Conservation (phyloP, 1,140 invertebrate species). For the Thalassaphorura encarpata region DNA sequence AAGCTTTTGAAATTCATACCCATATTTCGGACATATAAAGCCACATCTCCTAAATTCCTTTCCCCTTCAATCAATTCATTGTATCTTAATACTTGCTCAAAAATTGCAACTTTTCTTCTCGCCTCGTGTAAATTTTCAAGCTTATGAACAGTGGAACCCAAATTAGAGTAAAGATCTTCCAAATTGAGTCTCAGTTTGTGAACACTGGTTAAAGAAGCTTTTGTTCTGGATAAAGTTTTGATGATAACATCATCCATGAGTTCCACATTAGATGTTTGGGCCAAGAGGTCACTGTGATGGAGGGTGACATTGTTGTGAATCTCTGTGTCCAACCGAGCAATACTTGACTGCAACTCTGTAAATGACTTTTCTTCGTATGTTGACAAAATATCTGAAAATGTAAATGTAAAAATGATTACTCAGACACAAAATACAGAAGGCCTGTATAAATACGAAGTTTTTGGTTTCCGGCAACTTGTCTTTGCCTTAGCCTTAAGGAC, state of each 20-base stretch:
- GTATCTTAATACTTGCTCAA: conserved; percentile 14
- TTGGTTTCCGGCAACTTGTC: too few relatives aligned
- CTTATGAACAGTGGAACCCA: conserved; percentile 6
- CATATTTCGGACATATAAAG: conserved; percentile 23
- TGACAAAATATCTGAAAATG: not conserved
- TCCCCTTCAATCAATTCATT: conserved; percentile 11
- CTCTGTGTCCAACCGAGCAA: not conserved
- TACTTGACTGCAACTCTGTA: not conserved
- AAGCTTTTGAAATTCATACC: conserved; percentile 13
- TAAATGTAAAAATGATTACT: not conserved
- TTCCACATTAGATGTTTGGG: conserved; percentile 31
- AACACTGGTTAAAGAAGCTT: conserved; percentile 11
- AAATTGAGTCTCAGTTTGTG: conserved; percentile 14
- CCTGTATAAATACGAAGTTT: too few relatives aligned
- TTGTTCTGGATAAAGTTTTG: conserved; percentile 20
- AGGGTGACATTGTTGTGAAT: conserved; percentile 19
- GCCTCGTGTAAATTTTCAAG: conserved; percentile 21
- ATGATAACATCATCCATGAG: conserved; percentile 27
- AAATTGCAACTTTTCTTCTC: conserved; percentile 8
- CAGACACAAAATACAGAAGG: too few relatives aligned
- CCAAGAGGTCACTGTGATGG: conserved; percentile 29
- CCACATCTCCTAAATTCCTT: conserved; percentile 22
- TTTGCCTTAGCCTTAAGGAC: not conserved
- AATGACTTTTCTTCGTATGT: conserved; percentile 1
- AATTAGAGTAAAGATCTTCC: conserved; percentile 18